A percentile compares a stretch with the other conserved stretches of the same genome.
Evolutionary conservation across 2,113 vertebrate species (phyloP).

Genomic region (Rostratula benghalensis): DNA sequence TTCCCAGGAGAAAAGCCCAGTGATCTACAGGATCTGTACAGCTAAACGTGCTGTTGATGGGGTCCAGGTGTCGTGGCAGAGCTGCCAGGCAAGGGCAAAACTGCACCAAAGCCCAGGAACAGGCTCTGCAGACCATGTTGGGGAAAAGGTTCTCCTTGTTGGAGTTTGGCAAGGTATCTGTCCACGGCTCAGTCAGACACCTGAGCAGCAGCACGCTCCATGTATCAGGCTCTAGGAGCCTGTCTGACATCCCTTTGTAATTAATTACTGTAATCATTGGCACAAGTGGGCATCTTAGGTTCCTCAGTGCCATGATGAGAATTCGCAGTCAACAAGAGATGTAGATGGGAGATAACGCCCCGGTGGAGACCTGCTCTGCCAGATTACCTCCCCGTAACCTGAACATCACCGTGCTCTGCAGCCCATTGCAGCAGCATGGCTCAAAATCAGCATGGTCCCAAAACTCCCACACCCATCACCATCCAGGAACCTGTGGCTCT

Average conservation of each 20-base stretch:
- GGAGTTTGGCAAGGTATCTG: rapidly evolving
- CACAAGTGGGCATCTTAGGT: background rate
- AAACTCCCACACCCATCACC: background rate
- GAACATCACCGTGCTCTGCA: rapidly evolving
- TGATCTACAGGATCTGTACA: rapidly evolving
- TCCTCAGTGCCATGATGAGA: background rate
- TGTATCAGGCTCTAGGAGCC: background rate
- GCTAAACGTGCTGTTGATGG: background rate
- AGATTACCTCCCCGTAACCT: background rate
- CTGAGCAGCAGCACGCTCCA: background rate
- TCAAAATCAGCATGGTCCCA: background rate
- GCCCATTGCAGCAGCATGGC: too few relatives aligned
- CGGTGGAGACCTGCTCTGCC: background rate
- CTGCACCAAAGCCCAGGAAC: background rate
- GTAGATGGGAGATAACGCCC: background rate
- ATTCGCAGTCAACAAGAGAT: background rate
- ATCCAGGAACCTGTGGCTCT: background rate
- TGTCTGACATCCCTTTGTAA: background rate
- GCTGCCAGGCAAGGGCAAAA: background rate
- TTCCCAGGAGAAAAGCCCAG: background rate
- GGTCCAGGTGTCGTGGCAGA: background rate
- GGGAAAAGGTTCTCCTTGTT: background rate
- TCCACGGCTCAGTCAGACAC: rapidly evolving
- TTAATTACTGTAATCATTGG: background rate
- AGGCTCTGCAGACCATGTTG: background rate